Percentiles rank a stretch among this genome's conserved stretches.
phyloP scores from a whole-genome alignment of 2,888 invertebrate species.

The Tetrapedia diversipes region DNA sequence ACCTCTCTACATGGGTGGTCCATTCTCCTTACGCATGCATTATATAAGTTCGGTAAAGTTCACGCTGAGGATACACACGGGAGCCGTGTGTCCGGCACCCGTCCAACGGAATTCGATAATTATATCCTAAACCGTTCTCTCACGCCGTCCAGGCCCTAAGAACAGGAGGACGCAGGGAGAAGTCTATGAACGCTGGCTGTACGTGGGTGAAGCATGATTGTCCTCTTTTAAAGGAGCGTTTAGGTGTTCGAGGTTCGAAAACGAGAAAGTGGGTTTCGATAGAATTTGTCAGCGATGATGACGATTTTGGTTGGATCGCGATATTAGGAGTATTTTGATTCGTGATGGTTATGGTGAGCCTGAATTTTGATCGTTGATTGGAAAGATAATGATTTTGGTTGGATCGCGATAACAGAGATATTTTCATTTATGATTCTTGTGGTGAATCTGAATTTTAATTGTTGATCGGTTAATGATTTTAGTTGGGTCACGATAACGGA shows the following conservation, averaged over 20 bases:
- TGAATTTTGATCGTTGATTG: too few relatives aligned
- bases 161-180: background rate
- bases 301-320: too few relatives aligned
- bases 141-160: constrained; percentile 20
- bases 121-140: constrained; percentile 59
- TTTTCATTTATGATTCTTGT: too few relatives aligned
- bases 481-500: too few relatives aligned
- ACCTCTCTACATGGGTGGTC: constrained; percentile 81
- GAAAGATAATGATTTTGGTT: too few relatives aligned
- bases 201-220: background rate
- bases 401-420: too few relatives aligned
- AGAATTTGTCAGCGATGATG: too few relatives aligned
- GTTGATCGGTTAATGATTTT: too few relatives aligned
- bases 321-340: too few relatives aligned
- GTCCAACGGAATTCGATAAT: constrained; percentile 62
- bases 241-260: background rate
- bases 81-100: constrained; percentile 45
- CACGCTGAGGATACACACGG: constrained; percentile 66
- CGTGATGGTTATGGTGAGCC: too few relatives aligned
- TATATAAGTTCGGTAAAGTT: constrained; percentile 74
- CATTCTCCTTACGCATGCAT: constrained; percentile 81
- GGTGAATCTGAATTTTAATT: too few relatives aligned
- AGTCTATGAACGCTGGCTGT: background rate
- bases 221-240: background rate
- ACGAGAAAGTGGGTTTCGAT: background rate